Evolutionary conservation across 1,140 invertebrate species (phyloP), one percentile per base, ranked within the genome.

Genomic region (Coptotermes formosanus): DNA sequence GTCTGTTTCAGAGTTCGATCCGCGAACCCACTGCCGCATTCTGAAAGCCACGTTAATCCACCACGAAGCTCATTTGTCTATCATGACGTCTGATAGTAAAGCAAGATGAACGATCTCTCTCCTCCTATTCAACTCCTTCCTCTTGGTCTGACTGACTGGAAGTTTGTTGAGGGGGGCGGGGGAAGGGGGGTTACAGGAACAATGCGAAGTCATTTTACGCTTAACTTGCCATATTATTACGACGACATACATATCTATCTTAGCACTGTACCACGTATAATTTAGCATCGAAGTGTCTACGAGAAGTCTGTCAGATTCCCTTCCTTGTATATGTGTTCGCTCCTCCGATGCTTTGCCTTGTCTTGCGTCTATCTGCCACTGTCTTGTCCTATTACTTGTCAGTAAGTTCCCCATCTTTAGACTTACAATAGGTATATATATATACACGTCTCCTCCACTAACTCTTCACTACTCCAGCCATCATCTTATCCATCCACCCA

Each of bases 301-400:
- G 25, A 30, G 64, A 38, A 75, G 64, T 75, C 64, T 75, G 64
- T 75, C 64, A 75, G 64, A 75, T 11, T 30, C 64, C 16, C 64
- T 75, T 30, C 64, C 14, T 55, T 55, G 52, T 55, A 16, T 55
- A 4, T 55, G 52, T 55, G 45, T 48, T 48, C 45, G 14, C 11
- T 64, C 59, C 59, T 64, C 59, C 59, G 21, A 21, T 21, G 59
- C 59, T 64, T 30, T 25, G n/a, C 64, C n/a, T 30, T 30, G n/a
- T 75, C 64, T 75, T 75, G n/a, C 64, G 64, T 75, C 64, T 75
- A 9, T 30, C 64, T 75, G 64, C 25, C 64, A 75, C 25, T 75
- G 64, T 75, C 64, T 75, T 75, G 64, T 75, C 64, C 64, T 75
- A 75, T 75, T 75, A 75, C 64, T 75, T 75, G 64, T 75, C 64